These are phyloP conservation scores for Stegodyphus mimosarum DNA, from an alignment of 1,140 invertebrate genomes.

Conservation along the genomic window DNA sequence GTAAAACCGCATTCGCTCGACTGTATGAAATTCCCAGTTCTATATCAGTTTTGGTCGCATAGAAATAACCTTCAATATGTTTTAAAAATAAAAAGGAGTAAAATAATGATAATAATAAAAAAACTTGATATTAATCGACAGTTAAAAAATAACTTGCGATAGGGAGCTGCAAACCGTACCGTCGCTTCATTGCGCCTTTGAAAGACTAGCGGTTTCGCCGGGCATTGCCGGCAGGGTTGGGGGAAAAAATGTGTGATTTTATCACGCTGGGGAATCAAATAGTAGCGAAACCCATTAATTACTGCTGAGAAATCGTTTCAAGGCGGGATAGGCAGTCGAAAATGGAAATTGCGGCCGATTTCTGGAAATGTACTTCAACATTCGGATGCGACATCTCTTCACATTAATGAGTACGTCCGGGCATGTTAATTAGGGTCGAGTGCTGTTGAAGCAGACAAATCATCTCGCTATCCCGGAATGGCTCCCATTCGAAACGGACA, in stretches of 20 bases:
- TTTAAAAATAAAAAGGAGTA: not conserved
- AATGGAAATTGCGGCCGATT: conserved; percentile 12
- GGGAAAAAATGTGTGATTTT: not conserved
- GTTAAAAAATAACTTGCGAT: not conserved
- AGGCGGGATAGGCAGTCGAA: conserved; percentile 25
- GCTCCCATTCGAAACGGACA: conserved; percentile 23
- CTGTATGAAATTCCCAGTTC: not conserved
- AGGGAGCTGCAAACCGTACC: not conserved
- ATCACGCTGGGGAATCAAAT: conserved; percentile 3
- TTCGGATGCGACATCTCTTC: conserved; percentile 19
- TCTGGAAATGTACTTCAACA: conserved; percentile 1
- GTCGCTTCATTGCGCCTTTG: not conserved
- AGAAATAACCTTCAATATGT: not conserved
- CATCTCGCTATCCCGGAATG: conserved; percentile 19
- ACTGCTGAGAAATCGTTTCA: conserved; percentile 2
- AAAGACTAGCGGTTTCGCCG: not conserved
- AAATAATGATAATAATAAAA: not conserved
- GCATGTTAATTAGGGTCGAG: conserved; percentile 38
- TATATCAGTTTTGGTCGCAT: not conserved
- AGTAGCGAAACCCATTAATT: conserved; percentile 13
- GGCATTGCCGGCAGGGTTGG: not conserved
- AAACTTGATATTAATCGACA: conserved; percentile 16
- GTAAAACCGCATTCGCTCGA: not conserved
- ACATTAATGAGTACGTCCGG: conserved; percentile 32
- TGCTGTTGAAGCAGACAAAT: conserved; percentile 30